Evolutionary conservation across 2,797 vertebrate species (phyloP).

Genomic region (Chelmon rostratus): DNA sequence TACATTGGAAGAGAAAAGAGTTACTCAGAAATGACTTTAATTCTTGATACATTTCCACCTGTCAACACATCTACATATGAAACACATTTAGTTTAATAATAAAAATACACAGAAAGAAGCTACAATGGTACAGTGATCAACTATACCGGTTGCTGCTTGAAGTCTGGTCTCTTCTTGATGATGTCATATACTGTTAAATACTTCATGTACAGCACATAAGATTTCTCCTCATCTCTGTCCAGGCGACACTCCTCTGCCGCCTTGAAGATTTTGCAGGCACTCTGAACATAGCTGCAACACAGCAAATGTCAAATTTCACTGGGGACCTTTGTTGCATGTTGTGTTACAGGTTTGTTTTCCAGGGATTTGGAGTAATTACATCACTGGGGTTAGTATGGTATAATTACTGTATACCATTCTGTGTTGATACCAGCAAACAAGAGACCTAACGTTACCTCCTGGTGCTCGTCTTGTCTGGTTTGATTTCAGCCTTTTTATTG

Average conservation of each 20-base stretch:
- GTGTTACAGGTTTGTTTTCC: neutral
- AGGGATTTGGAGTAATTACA: neutral
- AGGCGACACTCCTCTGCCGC: conserved; percentile 94
- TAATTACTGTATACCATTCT: neutral
- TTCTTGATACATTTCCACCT: neutral
- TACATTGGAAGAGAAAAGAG: conserved; percentile 33
- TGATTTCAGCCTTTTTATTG: conserved; percentile 96
- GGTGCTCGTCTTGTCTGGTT: conserved; percentile 92
- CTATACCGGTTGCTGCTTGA: conserved; percentile 94
- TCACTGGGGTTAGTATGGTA: neutral
- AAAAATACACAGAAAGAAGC: neutral
- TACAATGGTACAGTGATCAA: neutral
- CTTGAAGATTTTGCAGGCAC: conserved; percentile 97
- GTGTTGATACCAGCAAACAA: neutral
- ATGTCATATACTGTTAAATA: conserved; percentile 95
- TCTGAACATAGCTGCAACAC: conserved; percentile 92
- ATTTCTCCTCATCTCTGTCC: conserved; percentile 96
- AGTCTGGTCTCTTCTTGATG: conserved; percentile 96
- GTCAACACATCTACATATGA: neutral
- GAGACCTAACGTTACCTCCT: conserved; percentile 83
- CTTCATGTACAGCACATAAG: conserved; percentile 98
- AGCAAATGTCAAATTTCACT: neutral
- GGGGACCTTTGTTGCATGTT: neutral
- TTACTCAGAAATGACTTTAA: neutral
- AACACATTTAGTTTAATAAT: neutral